Evolutionary conservation across 2,113 vertebrate genomes (phyloP).

Genomic region (Carettochelys insculpta): DNA sequence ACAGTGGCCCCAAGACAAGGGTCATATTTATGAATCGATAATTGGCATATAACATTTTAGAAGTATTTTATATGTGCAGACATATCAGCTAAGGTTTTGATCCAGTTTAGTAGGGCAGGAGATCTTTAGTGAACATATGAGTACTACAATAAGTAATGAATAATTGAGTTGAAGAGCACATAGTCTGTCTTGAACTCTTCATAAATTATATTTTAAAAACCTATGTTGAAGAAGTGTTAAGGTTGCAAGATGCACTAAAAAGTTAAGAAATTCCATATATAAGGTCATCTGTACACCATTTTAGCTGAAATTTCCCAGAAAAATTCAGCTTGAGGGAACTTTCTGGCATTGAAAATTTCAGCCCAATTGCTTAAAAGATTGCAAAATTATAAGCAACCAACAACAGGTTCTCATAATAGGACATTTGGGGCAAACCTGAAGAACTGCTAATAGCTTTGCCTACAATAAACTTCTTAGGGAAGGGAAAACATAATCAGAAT

Average conservation of each 20-base stretch:
- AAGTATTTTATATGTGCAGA: not conserved
- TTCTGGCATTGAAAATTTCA: not conserved
- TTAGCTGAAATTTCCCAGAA: not conserved
- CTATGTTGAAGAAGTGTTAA: not conserved
- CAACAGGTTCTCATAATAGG: not conserved
- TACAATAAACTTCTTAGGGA: not conserved
- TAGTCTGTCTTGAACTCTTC: not conserved
- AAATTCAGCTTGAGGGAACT: not conserved
- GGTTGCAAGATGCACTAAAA: not conserved
- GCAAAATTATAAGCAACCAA: not conserved
- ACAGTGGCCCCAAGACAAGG: not conserved
- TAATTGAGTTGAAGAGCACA: not conserved
- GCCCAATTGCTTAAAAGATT: not conserved
- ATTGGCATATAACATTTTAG: not conserved
- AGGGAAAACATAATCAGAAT: not conserved
- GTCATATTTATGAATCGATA: not conserved
- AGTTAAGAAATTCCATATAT: not conserved
- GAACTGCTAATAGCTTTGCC: not conserved
- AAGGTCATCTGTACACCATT: not conserved
- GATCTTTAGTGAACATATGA: not conserved
- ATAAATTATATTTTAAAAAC: not conserved
- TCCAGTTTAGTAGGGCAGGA: not conserved
- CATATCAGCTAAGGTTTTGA: not conserved
- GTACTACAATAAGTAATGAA: not conserved
- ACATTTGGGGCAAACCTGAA: not conserved